Conservation (phyloP, 2,888 invertebrate genomes). For the Drosophila greeni region DNA sequence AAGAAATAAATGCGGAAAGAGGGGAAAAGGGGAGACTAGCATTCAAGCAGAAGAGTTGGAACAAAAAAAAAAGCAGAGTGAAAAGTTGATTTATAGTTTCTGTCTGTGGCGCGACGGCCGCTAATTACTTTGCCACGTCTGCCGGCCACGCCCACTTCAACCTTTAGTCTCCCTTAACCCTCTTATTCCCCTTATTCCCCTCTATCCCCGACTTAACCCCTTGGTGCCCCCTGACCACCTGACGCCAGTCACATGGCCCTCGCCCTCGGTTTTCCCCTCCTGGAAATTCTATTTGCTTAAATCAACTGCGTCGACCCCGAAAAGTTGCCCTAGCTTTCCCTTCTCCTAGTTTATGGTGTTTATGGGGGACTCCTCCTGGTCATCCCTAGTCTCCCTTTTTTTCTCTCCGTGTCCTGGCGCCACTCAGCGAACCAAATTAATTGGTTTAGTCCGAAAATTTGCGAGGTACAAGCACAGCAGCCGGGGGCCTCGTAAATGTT, state of each 20-base stretch:
- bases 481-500: not conserved
- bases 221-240: slow-evolving; percentile 27
- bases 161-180: too few species aligned
- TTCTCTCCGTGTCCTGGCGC: slow-evolving; percentile 10
- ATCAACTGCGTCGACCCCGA: slow-evolving; percentile 51
- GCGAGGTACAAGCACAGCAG: slow-evolving; percentile 9
- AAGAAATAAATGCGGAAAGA: not conserved
- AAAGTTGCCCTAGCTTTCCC: slow-evolving; percentile 41
- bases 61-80: slow-evolving; percentile 40
- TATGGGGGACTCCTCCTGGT: slow-evolving; percentile 1
- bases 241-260: slow-evolving; percentile 35
- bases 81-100: slow-evolving; percentile 73
- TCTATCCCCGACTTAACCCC: slow-evolving; percentile 8
- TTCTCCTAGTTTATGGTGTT: not conserved
- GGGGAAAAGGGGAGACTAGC: too few species aligned
- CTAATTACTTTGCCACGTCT: slow-evolving; percentile 73
- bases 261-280: not conserved
- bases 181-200: too few species aligned
- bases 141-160: slow-evolving; percentile 58
- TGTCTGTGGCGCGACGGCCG: slow-evolving; percentile 68
- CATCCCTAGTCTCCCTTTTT: not conserved
- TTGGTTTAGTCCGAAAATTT: slow-evolving; percentile 54
- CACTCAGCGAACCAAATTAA: slow-evolving; percentile 53
- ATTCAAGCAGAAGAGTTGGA: too few species aligned
- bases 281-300: slow-evolving; percentile 63